Conservation (phyloP, 2,888 invertebrate species). For the Archips xylosteana region DNA sequence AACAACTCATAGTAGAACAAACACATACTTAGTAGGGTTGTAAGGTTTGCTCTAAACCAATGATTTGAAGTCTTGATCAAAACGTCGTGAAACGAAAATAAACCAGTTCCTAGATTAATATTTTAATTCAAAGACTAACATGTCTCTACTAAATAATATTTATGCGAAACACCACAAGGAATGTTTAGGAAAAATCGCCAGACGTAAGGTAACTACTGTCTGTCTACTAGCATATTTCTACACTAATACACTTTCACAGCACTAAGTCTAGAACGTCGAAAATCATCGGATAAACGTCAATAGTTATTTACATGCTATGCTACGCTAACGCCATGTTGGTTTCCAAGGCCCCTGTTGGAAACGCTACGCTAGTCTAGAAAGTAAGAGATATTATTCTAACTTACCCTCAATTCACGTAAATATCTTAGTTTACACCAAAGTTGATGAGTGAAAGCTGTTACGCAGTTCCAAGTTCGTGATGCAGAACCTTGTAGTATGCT, state of each 20-base stretch:
- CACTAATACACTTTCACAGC: constrained; percentile 41
- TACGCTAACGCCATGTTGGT: constrained; percentile 83
- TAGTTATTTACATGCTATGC: constrained; percentile 81
- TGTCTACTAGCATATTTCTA: constrained; percentile 9
- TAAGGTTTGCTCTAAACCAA: background rate
- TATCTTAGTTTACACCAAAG: constrained; percentile 87
- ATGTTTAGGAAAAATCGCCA: constrained; percentile 4
- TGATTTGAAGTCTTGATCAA: background rate
- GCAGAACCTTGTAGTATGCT: constrained; percentile 89
- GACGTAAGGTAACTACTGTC: background rate
- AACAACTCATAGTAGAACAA: background rate
- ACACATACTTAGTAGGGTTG: background rate
- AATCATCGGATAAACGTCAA: constrained; percentile 65
- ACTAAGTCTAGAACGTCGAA: constrained; percentile 46
- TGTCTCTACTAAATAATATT: constrained; percentile 2
- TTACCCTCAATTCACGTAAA: constrained; percentile 82
- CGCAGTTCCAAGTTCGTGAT: constrained; percentile 89
- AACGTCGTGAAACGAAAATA: constrained; percentile 14
- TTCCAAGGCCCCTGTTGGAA: constrained; percentile 70
- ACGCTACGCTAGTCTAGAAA: constrained; percentile 58
- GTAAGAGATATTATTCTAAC: constrained; percentile 60
- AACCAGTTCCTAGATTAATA: background rate
- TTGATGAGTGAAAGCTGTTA: constrained; percentile 85
- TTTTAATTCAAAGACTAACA: background rate
- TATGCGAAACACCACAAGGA: background rate